phyloP scores from a whole-genome alignment of 2,888 invertebrate species.

The Oeneis ivallda region DNA sequence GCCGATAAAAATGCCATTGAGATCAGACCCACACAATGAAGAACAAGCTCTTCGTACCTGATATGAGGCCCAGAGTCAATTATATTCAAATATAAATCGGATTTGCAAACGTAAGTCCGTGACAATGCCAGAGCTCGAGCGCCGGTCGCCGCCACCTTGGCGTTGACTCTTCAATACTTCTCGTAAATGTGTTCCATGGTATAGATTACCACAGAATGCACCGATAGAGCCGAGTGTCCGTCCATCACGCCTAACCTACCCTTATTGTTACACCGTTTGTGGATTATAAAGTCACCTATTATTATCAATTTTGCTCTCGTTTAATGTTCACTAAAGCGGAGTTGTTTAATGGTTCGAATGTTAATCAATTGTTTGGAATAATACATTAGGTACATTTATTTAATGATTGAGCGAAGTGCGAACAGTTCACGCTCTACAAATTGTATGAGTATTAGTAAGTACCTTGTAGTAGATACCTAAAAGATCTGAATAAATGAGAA shows the following conservation, averaged over 20 bases:
- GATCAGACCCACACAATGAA: slow-evolving; percentile 74
- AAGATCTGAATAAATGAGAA: too few relatives aligned
- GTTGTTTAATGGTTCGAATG: not conserved
- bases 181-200: too few relatives aligned
- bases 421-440: too few relatives aligned
- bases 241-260: slow-evolving; percentile 36
- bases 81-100: slow-evolving; percentile 82
- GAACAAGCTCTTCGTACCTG: slow-evolving; percentile 70
- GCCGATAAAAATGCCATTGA: slow-evolving; percentile 78
- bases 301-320: not conserved
- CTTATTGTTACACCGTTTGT: slow-evolving; percentile 54
- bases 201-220: not conserved
- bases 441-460: too few relatives aligned
- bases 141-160: slow-evolving; percentile 59
- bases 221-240: slow-evolving; percentile 17
- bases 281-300: slow-evolving; percentile 56
- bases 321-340: not conserved
- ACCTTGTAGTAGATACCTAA: too few relatives aligned
- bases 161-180: slow-evolving; percentile 21
- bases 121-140: slow-evolving; percentile 72
- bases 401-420: too few relatives aligned
- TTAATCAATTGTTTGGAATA: not conserved
- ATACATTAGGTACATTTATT: too few relatives aligned
- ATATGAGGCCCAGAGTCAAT: slow-evolving; percentile 77
- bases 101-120: slow-evolving; percentile 78